Conservation (phyloP, 1,140 invertebrate species). For the Ostrea edulis region DNA sequence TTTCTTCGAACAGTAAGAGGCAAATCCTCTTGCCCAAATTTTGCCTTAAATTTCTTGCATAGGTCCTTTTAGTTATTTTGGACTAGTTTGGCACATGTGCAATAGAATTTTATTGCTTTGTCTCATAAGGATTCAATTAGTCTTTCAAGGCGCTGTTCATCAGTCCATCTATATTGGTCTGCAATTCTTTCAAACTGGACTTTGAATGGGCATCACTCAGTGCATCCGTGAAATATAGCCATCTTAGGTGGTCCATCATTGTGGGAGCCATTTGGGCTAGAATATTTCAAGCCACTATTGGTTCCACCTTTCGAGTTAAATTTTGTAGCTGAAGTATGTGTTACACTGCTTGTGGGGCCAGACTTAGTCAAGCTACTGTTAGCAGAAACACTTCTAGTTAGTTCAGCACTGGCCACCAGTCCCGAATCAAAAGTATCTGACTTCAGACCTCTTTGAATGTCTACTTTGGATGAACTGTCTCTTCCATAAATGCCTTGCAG, state of each 20-base stretch:
- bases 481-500: neutral
- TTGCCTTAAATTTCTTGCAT: no score
- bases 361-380: neutral
- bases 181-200: slow-evolving; percentile 45
- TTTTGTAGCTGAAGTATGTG: neutral
- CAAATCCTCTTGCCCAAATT: slow-evolving; percentile 45
- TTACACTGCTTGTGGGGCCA: slow-evolving; percentile 11
- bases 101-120: slow-evolving; percentile 45
- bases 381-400: slow-evolving; percentile 1
- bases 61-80: slow-evolving; percentile 32
- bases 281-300: no score
- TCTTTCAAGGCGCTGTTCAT: slow-evolving; percentile 33
- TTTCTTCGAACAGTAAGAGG: no score
- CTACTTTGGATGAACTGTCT: no score
- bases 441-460: neutral
- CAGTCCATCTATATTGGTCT: slow-evolving; percentile 39
- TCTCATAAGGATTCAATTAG: slow-evolving; percentile 42
- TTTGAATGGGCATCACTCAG: slow-evolving; percentile 38
- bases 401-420: neutral
- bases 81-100: neutral
- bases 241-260: no score
- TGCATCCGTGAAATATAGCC: no score
- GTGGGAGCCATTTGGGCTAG: no score
- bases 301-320: neutral
- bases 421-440: neutral